Percentiles rank a stretch among this genome's conserved stretches.
phyloP scores from a whole-genome alignment of 2,113 vertebrate species.

The Cyprinus carpio region DNA sequence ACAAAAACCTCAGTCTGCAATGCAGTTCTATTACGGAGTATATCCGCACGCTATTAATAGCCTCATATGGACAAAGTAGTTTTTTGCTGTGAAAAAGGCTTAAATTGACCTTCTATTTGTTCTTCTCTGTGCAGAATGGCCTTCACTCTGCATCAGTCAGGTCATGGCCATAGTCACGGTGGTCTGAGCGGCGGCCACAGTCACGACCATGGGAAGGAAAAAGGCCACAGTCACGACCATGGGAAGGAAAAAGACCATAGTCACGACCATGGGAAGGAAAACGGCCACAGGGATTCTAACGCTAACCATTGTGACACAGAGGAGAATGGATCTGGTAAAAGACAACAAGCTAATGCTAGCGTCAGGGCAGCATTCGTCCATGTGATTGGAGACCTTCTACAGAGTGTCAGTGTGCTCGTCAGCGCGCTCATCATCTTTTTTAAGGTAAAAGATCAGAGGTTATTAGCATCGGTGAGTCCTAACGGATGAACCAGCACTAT shows the following conservation, averaged over 20 bases:
- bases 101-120: neutral
- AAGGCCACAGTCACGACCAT: neutral
- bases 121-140: slow-evolving; percentile 75
- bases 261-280: slow-evolving; percentile 22
- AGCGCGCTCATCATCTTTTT: slow-evolving; percentile 90
- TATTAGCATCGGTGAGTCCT: neutral
- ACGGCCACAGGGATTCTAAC: slow-evolving; percentile 17
- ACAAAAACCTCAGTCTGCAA: slow-evolving; percentile 17
- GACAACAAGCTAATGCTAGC: slow-evolving; percentile 80
- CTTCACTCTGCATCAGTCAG: slow-evolving; percentile 80
- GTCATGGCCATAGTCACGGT: slow-evolving; percentile 76
- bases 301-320: neutral
- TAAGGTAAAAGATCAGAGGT: slow-evolving; percentile 77
- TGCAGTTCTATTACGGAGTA: neutral
- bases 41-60: neutral
- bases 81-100: neutral
- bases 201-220: slow-evolving; percentile 43
- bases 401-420: slow-evolving; percentile 88
- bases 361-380: slow-evolving; percentile 87
- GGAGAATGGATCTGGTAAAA: slow-evolving; percentile 36
- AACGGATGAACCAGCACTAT: neutral
- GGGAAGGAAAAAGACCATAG: slow-evolving; percentile 9
- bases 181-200: slow-evolving; percentile 67
- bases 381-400: slow-evolving; percentile 85
- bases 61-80: neutral